Evolutionary conservation across 2,113 vertebrate genomes (phyloP), one percentile per base, ranked within the genome.

Genomic region (Polyodon spathula): DNA sequence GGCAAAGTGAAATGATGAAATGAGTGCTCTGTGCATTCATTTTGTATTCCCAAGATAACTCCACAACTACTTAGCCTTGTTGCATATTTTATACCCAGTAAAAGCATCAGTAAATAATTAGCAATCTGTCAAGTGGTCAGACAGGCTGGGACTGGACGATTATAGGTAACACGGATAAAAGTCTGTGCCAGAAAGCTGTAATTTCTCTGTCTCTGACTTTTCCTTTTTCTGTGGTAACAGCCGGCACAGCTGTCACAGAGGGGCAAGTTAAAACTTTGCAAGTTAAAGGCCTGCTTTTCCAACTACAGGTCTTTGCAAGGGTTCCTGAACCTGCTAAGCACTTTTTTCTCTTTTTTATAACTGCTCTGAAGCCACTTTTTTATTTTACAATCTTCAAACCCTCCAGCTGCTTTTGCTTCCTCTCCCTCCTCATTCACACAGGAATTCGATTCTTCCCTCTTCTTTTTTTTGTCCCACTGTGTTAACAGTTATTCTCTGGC

Each of bases 121-220:
- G 78, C 76, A 62, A 63, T 70, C 76, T 69, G 73, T 79, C 72
- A 80, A 86, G 80, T 72, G 76, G 79, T 79, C 80, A 86, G 87
- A 88, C 88, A 81, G 81, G 78, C 78, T 86, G 81, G 81, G 84
- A 81, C 76, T 81, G 61, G 60, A 73, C 75, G 79, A 83, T 88
- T 88, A 83, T 87, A 88, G 80, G 79, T 86, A 73, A 76, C 69
- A 79, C 48, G 56, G 64, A 73, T 68, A 62, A 86, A 66, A 84
- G 73, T 76, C 70, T 74, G 67, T 58, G 69, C 68, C 68, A 76
- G 66, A 73, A 82, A 76, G 70, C 81, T 84, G 12, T 81, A 81
- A 87, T 87, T 86, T 86, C 55, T 61, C 39, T 17, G 43, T 63
- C 63, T 44, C 15, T 9, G 40, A 54, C 53, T 48, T 43, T 12